Evolutionary conservation across 2,113 vertebrate genomes (phyloP).

Genomic region (Cnemophilus loriae): DNA sequence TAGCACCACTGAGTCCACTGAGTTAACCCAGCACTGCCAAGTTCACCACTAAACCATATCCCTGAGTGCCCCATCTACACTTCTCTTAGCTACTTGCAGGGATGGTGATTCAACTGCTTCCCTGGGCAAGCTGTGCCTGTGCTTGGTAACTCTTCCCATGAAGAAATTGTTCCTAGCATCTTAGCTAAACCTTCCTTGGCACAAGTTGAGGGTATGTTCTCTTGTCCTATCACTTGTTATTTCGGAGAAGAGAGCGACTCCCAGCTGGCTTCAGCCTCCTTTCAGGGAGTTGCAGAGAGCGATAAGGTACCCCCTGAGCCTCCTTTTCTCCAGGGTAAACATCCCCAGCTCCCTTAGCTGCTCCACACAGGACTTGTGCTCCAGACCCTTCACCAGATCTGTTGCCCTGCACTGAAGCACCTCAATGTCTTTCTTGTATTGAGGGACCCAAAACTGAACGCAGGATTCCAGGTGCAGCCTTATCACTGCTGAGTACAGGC

Average conservation of each 20-base stretch:
- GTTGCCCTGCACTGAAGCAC: background rate
- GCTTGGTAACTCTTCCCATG: background rate
- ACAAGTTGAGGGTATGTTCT: background rate
- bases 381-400: background rate
- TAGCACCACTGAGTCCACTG: background rate
- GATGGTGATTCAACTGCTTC: background rate
- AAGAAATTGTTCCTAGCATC: background rate
- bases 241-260: fast-evolving
- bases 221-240: background rate
- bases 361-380: background rate
- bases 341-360: background rate
- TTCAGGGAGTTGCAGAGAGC: background rate
- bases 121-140: background rate
- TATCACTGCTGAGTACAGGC: too few species aligned
- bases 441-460: background rate
- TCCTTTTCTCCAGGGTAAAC: background rate
- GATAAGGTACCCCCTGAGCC: background rate
- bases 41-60: background rate
- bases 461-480: background rate
- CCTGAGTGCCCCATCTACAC: too few species aligned
- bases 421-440: background rate
- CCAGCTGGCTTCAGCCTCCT: background rate
- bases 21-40: background rate
- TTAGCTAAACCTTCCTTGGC: background rate
- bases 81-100: background rate